Conservation (phyloP, 1,140 invertebrate genomes). For the Bombus vancouverensis region DNA sequence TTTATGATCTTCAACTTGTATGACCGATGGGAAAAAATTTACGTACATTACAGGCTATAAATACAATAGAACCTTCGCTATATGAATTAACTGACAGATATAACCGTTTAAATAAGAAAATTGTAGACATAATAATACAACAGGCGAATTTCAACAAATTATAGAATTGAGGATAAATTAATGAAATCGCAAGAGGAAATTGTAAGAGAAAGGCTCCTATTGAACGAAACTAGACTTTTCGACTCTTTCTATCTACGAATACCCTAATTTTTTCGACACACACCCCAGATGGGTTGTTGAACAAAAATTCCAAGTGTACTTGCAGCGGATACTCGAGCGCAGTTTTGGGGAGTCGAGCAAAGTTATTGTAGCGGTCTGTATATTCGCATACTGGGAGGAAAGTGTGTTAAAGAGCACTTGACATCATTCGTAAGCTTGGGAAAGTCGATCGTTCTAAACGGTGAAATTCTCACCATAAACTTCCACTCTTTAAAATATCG, state of each 20-base stretch:
- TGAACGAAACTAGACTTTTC: conserved; percentile 1
- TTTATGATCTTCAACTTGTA: background rate
- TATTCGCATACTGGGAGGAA: conserved; percentile 73
- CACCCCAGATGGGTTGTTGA: conserved; percentile 6
- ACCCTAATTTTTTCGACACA: conserved; percentile 8
- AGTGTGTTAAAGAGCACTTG: conserved; percentile 48
- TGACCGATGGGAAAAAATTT: background rate
- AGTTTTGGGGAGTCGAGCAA: conserved; percentile 62
- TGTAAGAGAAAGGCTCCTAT: background rate
- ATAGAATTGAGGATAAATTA: background rate
- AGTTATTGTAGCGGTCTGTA: conserved; percentile 77
- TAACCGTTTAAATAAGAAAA: background rate
- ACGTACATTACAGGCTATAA: background rate
- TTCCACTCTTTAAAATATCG: background rate
- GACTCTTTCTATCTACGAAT: background rate
- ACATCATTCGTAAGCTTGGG: conserved; percentile 57
- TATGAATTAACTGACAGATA: background rate
- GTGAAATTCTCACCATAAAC: background rate
- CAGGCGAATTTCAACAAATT: background rate
- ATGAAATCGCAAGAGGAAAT: background rate
- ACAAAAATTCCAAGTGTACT: conserved; percentile 50
- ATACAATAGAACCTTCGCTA: background rate
- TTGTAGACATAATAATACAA: too few species aligned
- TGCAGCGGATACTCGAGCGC: conserved; percentile 67
- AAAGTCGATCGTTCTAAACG: conserved; percentile 52